These are phyloP conservation scores for Adoxophyes honmai DNA, from an alignment of 1,140 invertebrate genomes.

Conservation along the genomic window DNA sequence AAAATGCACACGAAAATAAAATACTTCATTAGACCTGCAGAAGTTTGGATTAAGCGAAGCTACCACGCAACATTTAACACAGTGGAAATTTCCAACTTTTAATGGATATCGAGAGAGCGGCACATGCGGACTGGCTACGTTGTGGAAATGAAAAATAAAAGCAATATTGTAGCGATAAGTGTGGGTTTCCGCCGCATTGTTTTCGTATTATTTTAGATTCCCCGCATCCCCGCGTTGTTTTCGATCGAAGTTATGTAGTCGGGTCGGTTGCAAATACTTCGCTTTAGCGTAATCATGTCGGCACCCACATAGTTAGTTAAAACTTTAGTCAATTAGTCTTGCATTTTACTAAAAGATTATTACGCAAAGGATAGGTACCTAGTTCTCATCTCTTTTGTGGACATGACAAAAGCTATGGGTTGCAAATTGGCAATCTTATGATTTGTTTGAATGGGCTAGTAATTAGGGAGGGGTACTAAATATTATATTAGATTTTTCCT, in stretches of 20 bases:
- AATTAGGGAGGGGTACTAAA: no score
- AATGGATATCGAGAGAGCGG: conserved; percentile 10
- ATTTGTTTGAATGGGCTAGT: no score
- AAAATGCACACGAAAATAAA: no score
- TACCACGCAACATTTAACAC: not conserved
- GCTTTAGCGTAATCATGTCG: no score
- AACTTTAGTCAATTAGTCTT: no score
- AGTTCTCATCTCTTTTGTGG: no score
- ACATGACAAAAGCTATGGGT: no score
- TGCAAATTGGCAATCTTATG: not conserved
- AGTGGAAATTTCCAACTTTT: conserved; percentile 11
- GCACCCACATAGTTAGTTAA: no score
- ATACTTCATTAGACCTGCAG: not conserved
- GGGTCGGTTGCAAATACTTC: no score
- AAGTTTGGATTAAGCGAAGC: conserved; percentile 4
- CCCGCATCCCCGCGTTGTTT: not conserved
- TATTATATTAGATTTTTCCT: no score
- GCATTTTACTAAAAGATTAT: no score
- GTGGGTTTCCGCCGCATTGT: not conserved
- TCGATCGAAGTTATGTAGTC: not conserved
- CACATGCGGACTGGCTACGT: not conserved
- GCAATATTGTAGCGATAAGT: conserved; percentile 3
- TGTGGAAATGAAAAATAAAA: not conserved
- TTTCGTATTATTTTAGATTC: not conserved
- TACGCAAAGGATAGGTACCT: no score